phyloP scores from a whole-genome alignment of 2,797 vertebrate genomes.

The Epinephelus awoara region DNA sequence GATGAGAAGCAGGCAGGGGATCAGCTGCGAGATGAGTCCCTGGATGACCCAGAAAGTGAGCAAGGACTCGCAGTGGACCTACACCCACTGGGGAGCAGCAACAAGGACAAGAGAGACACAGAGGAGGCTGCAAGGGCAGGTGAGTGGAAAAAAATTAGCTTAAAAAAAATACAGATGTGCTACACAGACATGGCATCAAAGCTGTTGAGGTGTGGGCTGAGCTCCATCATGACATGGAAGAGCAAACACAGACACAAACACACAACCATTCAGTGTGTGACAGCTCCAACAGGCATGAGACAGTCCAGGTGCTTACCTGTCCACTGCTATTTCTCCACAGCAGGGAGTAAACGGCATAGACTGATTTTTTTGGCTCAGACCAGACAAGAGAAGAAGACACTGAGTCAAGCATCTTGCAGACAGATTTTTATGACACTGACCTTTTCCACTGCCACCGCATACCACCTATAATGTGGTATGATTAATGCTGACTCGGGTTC shows the following conservation, averaged over 20 bases:
- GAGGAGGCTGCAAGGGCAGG: slow-evolving; percentile 63
- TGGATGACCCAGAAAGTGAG: slow-evolving; percentile 64
- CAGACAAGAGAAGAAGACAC: slow-evolving; percentile 18
- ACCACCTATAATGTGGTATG: slow-evolving; percentile 17
- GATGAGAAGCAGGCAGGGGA: slow-evolving; percentile 39
- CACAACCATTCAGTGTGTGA: slow-evolving; percentile 17
- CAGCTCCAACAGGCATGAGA: slow-evolving; percentile 25
- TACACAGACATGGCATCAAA: slow-evolving; percentile 4
- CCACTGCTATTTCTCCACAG: slow-evolving; percentile 15
- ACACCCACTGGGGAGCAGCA: slow-evolving; percentile 26
- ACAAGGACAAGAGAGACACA: slow-evolving; percentile 39
- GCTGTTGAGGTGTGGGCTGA: slow-evolving; percentile 7
- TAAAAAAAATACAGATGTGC: background rate
- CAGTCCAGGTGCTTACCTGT: slow-evolving; percentile 52
- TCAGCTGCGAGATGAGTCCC: slow-evolving; percentile 38
- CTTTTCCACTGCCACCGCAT: slow-evolving; percentile 50
- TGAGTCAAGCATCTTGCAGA: slow-evolving; percentile 49
- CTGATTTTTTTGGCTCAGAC: slow-evolving; percentile 9
- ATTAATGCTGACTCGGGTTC: slow-evolving; percentile 49
- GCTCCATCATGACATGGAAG: background rate
- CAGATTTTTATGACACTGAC: slow-evolving; percentile 52
- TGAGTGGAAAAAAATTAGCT: slow-evolving; percentile 57
- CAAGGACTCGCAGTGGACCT: slow-evolving; percentile 45
- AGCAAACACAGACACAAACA: slow-evolving; percentile 46
- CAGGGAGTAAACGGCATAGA: background rate